These are phyloP conservation scores for Rynchops niger DNA, from an alignment of 2,113 vertebrate genomes.

Conservation along the genomic window DNA sequence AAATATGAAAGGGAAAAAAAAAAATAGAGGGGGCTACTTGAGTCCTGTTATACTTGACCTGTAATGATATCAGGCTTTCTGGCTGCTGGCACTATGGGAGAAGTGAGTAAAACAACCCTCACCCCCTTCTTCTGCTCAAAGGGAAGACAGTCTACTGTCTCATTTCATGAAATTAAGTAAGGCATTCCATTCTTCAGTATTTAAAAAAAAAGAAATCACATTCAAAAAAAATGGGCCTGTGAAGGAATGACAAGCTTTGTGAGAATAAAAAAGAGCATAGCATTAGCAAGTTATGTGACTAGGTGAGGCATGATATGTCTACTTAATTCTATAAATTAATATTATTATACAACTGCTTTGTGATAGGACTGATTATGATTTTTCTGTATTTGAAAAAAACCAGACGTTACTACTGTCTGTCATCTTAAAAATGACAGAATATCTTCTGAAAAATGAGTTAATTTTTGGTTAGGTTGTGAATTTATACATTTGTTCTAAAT, in stretches of 20 bases:
- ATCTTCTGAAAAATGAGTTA: not conserved
- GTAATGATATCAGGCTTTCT: not conserved
- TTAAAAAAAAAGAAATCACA: conserved; percentile 1
- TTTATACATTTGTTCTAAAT: not conserved
- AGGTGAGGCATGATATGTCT: not conserved
- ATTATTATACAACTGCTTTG: not conserved
- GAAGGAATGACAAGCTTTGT: not conserved
- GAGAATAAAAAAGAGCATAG: not conserved
- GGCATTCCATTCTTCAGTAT: not conserved
- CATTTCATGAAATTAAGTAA: conserved; percentile 10
- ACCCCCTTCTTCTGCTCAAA: not conserved
- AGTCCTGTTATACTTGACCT: conserved; percentile 20
- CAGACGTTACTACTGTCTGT: not conserved
- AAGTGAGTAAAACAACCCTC: not conserved
- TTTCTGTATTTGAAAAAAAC: not conserved
- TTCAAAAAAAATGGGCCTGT: not conserved
- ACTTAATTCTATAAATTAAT: not conserved
- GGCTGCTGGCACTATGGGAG: not conserved
- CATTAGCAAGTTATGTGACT: not conserved
- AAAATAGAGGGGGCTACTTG: not conserved
- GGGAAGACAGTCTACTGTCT: not conserved
- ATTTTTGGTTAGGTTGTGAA: not conserved
- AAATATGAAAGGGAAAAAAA: not conserved
- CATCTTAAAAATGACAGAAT: not conserved
- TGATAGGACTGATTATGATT: not conserved